Evolutionary conservation across 2,888 invertebrate species (phyloP).

Genomic region (Epirrita christyi): DNA sequence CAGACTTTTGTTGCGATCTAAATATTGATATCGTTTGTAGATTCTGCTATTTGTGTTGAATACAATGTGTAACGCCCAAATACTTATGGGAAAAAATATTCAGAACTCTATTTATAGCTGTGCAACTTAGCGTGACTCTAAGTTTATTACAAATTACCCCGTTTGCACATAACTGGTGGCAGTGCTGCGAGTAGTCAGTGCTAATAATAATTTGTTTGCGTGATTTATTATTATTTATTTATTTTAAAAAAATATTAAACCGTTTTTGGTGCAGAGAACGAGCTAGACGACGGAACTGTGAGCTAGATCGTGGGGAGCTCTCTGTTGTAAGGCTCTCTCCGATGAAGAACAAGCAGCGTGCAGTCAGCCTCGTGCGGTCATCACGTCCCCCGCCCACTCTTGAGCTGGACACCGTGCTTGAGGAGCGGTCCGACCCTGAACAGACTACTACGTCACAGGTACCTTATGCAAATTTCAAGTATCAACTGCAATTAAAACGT

Average conservation of each 20-base stretch:
- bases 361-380: constrained; percentile 80
- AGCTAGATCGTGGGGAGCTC: constrained; percentile 92
- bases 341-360: constrained; percentile 61
- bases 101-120: neutral
- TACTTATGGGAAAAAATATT: constrained; percentile 3
- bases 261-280: constrained; percentile 85
- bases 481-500: neutral
- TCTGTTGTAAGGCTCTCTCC: constrained; percentile 89
- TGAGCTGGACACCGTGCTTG: constrained; percentile 93
- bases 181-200: neutral
- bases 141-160: neutral
- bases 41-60: neutral
- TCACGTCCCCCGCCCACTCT: constrained; percentile 90
- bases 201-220: neutral
- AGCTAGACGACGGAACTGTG: constrained; percentile 91
- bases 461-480: constrained; percentile 17
- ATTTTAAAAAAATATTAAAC: no score
- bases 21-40: constrained; percentile 21
- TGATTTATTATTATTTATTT: neutral
- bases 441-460: constrained; percentile 85
- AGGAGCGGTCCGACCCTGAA: constrained; percentile 92
- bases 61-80: constrained; percentile 8
- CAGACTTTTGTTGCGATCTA: constrained; percentile 13
- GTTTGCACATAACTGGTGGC: neutral
- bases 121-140: neutral